Evolutionary conservation across 2,113 vertebrate species (phyloP), one percentile per base, ranked within the genome.

Genomic region (Seriola dumerili): DNA sequence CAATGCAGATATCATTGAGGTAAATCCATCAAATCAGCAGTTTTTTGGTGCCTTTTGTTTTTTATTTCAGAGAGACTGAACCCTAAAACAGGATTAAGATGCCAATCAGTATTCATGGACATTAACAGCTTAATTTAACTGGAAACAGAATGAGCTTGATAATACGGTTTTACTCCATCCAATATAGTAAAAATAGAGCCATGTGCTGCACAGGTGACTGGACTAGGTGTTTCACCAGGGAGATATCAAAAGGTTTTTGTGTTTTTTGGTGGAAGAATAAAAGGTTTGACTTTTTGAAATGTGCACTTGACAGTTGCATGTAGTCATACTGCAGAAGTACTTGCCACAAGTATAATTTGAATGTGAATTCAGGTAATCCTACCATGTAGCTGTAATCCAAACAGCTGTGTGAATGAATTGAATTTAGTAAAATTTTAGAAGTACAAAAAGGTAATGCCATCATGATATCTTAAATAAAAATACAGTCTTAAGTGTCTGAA

Each of bases 1-100:
- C 93, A 99, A 98, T 0, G 96, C 97, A 0, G 97, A 99, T 87
- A 99, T 99, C 87, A 97, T 99, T 0, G 97, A 99, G 97, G 97
- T 98, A 86, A 72, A 62, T 50, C 8, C 11, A 52, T 46, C 44
- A 2, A 16, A 36, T 25, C 21, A 9, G 29, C 32, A 5, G 40
- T 17, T 7, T 34, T 70, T 21, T 17, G 7, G 4, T 50, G 2
- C 50, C 29, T 13, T 10, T 57, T 1, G 19, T 48, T 80, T 4
- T 1, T 72, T 48, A 46, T 54, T 48, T 21, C 19, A 50, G 16
- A 3, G 25, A 34, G 13, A 46, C 14, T 23, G 48, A 19, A 40
- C n/a, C 52, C 23, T 25, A 16, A 57, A 65, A 23, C 8, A 17
- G 16, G 64, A 19, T 55, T 44, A 29, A 42, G 16, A 58, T 50